Percentiles rank a stretch among this genome's conserved stretches.
Conservation (phyloP, 2,888 invertebrate genomes). For the Helleia helle region DNA sequence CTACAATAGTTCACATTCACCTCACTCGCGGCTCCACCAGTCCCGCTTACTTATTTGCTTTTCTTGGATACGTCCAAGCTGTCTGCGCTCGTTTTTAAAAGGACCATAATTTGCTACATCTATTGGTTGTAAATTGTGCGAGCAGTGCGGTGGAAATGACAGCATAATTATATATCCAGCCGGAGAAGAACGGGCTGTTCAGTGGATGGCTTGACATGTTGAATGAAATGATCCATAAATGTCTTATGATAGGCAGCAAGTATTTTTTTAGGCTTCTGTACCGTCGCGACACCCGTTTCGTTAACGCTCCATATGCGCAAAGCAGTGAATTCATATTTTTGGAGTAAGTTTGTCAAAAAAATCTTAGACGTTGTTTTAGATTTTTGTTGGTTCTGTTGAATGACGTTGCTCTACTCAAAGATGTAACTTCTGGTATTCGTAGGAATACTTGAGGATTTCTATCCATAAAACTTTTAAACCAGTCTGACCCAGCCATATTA, state of each 20-base stretch:
- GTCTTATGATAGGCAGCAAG: conserved; percentile 12
- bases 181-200: background rate
- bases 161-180: no score
- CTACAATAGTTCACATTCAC: no score
- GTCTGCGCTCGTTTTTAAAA: no score
- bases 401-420: conserved; percentile 17
- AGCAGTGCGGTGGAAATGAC: no score
- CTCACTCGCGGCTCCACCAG: no score
- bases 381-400: conserved; percentile 1
- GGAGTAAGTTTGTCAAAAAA: no score
- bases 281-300: conserved; percentile 21
- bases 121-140: no score
- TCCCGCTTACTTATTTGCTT: no score
- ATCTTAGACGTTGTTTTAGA: no score
- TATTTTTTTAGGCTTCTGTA: conserved; percentile 16
- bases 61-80: no score
- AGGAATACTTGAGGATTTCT: conserved; percentile 17
- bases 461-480: conserved; percentile 12
- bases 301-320: conserved; percentile 22
- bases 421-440: conserved; percentile 18
- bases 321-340: conserved; percentile 17
- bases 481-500: conserved; percentile 2
- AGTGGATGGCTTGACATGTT: conserved; percentile 6
- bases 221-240: conserved; percentile 9
- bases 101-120: no score